phyloP scores from a whole-genome alignment of 2,797 vertebrate genomes.

The Sparidentex hasta region DNA sequence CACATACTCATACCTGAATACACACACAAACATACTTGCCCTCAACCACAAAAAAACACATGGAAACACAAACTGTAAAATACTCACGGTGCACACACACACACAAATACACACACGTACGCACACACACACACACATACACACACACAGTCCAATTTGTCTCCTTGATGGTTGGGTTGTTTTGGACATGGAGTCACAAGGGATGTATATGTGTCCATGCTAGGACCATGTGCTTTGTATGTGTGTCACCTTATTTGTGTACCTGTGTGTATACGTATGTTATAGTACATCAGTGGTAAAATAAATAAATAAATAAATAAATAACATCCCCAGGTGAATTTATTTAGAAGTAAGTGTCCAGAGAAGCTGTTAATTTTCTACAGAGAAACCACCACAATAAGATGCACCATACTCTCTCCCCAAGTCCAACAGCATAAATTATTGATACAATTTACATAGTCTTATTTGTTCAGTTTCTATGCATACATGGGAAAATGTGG shows the following conservation, averaged over 20 bases:
- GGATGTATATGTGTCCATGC: conserved; percentile 30
- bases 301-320: no score
- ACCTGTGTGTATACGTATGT: not conserved
- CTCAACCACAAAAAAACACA: conserved; percentile 12
- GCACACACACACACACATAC: conserved; percentile 4
- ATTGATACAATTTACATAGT: conserved; percentile 10
- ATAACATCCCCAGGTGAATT: not conserved
- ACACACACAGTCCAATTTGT: conserved; percentile 54
- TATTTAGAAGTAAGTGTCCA: conserved; percentile 1
- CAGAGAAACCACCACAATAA: not conserved
- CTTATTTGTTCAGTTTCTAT: not conserved
- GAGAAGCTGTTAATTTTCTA: conserved; percentile 3
- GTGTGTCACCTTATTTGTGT: not conserved
- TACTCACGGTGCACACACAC: not conserved
- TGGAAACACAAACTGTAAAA: conserved; percentile 20
- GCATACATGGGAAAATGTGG: not conserved
- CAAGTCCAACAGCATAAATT: conserved; percentile 8
- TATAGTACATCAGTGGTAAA: no score
- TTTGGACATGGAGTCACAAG: conserved; percentile 47
- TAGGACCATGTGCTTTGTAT: conserved; percentile 15
- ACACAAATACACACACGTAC: not conserved
- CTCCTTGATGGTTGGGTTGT: conserved; percentile 37
- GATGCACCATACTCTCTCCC: not conserved
- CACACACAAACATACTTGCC: conserved; percentile 8
- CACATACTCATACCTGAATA: not conserved